Percentiles rank a stretch among this genome's conserved stretches.
Evolutionary conservation across 2,888 invertebrate species (phyloP).

Genomic region (Harpalus rufipes): DNA sequence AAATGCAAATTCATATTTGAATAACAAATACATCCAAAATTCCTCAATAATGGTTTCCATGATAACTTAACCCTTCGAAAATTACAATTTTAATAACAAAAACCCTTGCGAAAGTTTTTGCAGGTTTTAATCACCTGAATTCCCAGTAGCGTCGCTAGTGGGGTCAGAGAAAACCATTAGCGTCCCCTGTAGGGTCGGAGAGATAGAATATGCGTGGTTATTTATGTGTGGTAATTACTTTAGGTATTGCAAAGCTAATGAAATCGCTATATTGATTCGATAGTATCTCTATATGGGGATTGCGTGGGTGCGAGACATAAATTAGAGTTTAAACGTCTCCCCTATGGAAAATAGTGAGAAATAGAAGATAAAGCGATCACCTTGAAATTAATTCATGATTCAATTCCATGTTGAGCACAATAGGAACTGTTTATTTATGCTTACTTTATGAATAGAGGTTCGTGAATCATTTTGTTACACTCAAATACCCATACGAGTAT

Average conservation of each 20-base stretch:
- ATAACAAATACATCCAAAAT: slow-evolving; percentile 21
- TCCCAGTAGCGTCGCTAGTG: background rate
- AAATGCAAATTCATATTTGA: slow-evolving; percentile 15
- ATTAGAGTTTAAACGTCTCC: background rate
- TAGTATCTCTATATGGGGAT: background rate
- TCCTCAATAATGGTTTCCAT: slow-evolving; percentile 1
- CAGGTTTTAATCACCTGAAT: slow-evolving; percentile 9
- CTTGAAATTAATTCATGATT: background rate
- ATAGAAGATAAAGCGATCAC: background rate
- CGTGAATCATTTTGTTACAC: no score
- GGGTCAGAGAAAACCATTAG: background rate
- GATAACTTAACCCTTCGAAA: background rate
- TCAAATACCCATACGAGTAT: no score
- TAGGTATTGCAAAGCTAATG: slow-evolving; percentile 12
- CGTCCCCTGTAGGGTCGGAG: background rate
- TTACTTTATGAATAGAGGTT: no score
- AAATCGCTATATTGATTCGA: slow-evolving; percentile 16
- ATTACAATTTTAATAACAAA: slow-evolving; percentile 21
- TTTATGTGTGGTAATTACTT: slow-evolving; percentile 23
- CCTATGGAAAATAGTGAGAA: background rate
- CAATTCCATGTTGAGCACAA: no score
- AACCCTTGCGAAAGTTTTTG: slow-evolving; percentile 23
- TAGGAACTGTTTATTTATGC: no score
- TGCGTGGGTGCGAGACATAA: background rate
- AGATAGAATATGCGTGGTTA: slow-evolving; percentile 7